Percentiles rank a stretch among this genome's conserved stretches.
Conservation (phyloP, 92 coral and sea anemone genomes). For the Meandrina meandrites region DNA sequence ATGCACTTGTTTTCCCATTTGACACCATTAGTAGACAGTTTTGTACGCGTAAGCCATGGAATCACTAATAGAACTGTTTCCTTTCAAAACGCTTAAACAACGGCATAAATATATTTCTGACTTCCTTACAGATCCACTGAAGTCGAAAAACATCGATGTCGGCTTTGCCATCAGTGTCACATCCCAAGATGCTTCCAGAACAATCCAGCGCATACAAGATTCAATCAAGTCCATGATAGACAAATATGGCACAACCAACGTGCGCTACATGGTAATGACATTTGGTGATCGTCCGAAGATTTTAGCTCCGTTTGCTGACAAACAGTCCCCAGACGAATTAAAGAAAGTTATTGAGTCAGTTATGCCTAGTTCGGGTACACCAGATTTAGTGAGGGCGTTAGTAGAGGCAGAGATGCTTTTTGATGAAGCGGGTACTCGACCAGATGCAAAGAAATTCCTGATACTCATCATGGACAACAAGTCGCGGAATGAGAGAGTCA, state of each 20-base stretch:
- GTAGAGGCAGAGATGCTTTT: constrained; percentile 64
- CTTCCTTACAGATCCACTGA: constrained; percentile 49
- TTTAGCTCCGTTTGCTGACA: constrained; percentile 45
- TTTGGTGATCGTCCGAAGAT: constrained; percentile 49
- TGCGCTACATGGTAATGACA: constrained; percentile 63
- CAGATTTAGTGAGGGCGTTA: constrained; percentile 68
- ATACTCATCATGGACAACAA: constrained; percentile 68
- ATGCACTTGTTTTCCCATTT: too few species aligned
- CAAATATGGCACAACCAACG: constrained; percentile 61
- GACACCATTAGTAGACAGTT: too few species aligned
- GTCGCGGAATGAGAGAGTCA: constrained; percentile 37
- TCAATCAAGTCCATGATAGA: constrained; percentile 70
- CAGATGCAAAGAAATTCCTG: constrained; percentile 60
- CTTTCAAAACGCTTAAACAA: too few species aligned
- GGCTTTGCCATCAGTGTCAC: constrained; percentile 73
- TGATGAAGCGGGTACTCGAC: constrained; percentile 59
- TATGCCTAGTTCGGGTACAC: constrained; percentile 50
- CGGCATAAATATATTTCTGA: not conserved
- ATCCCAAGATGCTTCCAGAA: constrained; percentile 49
- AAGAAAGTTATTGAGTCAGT: constrained; percentile 30
- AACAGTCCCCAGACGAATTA: constrained; percentile 20
- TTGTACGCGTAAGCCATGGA: too few species aligned
- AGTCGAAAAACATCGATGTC: constrained; percentile 60
- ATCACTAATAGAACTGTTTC: too few species aligned
- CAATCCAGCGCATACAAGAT: constrained; percentile 62